Conservation (phyloP, 2,113 vertebrate species). For the Formicarius rufipectus region DNA sequence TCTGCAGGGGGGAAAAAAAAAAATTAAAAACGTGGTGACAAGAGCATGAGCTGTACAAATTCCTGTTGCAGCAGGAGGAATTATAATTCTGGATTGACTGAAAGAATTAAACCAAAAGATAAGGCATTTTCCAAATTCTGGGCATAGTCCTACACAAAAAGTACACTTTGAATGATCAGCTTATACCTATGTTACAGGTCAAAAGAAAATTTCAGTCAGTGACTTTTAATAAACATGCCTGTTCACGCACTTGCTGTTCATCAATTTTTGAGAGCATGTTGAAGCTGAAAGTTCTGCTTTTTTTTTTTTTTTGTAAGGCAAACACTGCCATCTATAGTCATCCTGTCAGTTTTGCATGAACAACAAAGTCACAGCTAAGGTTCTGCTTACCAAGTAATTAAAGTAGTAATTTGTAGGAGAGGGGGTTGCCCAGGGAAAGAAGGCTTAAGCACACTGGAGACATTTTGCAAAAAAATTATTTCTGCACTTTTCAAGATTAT, state of each 20-base stretch:
- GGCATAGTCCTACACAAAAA: neutral
- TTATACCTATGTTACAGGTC: neutral
- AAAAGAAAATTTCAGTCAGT: neutral
- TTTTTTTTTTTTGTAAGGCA: neutral
- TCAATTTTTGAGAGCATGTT: accelerated
- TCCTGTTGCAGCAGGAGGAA: neutral
- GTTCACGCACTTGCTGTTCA: neutral
- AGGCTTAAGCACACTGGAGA: neutral
- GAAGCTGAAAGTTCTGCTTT: neutral
- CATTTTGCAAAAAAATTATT: neutral
- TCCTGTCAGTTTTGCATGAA: neutral
- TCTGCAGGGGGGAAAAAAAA: slow-evolving; percentile 65
- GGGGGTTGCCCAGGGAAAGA: neutral
- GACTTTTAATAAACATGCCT: neutral
- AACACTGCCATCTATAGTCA: slow-evolving; percentile 28
- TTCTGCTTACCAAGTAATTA: neutral
- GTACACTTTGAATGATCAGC: neutral
- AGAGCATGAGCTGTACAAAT: neutral
- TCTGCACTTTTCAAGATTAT: neutral
- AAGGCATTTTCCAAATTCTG: neutral
- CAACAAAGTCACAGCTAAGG: neutral
- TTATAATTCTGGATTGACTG: neutral
- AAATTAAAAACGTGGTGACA: neutral
- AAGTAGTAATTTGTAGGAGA: neutral
- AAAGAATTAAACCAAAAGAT: neutral